These are phyloP conservation scores for Melanocharis versteri DNA, from an alignment of 2,113 vertebrate genomes.

Conservation along the genomic window DNA sequence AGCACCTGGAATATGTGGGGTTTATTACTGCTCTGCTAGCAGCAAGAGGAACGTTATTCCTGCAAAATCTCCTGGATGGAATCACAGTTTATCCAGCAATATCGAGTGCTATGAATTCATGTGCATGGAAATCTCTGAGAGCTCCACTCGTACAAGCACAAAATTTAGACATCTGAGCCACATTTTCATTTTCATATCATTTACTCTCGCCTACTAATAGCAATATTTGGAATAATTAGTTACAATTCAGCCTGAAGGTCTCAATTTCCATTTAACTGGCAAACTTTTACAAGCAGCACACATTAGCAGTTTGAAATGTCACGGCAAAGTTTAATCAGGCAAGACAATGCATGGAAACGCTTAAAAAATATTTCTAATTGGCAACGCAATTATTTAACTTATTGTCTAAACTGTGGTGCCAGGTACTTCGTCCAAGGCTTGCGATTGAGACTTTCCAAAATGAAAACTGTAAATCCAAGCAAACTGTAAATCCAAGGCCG, in stretches of 20 bases:
- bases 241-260: constrained; percentile 28
- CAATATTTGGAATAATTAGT: constrained; percentile 48
- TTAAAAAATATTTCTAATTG: neutral
- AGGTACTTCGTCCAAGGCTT: neutral
- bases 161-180: neutral
- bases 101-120: neutral
- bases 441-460: neutral
- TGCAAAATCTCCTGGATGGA: neutral
- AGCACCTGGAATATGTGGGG: neutral
- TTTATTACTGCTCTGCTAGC: neutral
- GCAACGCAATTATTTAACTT: neutral
- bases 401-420: neutral
- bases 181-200: neutral
- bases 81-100: neutral
- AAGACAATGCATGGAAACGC: neutral
- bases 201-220: neutral
- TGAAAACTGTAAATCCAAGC: neutral
- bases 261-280: constrained; percentile 24
- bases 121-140: neutral
- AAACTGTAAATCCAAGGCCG: neutral
- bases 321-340: neutral
- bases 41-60: neutral
- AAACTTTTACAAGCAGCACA: neutral
- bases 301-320: constrained; percentile 6
- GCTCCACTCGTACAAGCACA: neutral